phyloP scores from a whole-genome alignment of 2,888 invertebrate genomes.

The Empis stercorea region DNA sequence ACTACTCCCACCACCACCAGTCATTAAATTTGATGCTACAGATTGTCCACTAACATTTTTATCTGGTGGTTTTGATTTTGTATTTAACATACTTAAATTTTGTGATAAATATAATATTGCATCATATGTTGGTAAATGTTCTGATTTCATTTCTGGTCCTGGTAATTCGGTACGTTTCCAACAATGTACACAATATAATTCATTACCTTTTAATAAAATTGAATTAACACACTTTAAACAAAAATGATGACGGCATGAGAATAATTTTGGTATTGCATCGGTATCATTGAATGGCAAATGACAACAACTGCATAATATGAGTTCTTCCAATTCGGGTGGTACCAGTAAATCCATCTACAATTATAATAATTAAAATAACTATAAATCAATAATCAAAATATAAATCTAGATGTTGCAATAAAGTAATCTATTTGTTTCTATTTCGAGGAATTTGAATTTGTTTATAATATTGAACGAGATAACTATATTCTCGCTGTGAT shows the following conservation, averaged over 20 bases:
- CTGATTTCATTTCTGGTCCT: slow-evolving; percentile 48
- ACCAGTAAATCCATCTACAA: slow-evolving; percentile 45
- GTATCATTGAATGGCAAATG: slow-evolving; percentile 60
- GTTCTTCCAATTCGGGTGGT: slow-evolving; percentile 57
- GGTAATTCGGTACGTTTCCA: slow-evolving; percentile 59
- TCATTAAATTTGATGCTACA: slow-evolving; percentile 9
- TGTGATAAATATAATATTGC: slow-evolving; percentile 53
- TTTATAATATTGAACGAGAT: no score
- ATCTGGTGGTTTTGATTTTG: not conserved
- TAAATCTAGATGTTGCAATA: no score
- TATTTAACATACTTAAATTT: slow-evolving; percentile 44
- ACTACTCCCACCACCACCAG: slow-evolving; percentile 7
- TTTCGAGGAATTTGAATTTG: no score
- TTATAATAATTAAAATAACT: no score
- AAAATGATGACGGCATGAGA: slow-evolving; percentile 65
- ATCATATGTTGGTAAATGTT: slow-evolving; percentile 53
- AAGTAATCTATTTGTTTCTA: no score
- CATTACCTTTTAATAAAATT: slow-evolving; percentile 51
- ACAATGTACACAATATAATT: slow-evolving; percentile 58
- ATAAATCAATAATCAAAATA: no score
- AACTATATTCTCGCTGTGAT: no score
- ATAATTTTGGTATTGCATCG: slow-evolving; percentile 58
- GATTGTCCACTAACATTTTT: slow-evolving; percentile 12
- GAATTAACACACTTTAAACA: slow-evolving; percentile 61
- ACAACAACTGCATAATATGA: slow-evolving; percentile 62